Evolutionary conservation across 2,888 invertebrate species (phyloP).

Genomic region (Scaptomyza flava): DNA sequence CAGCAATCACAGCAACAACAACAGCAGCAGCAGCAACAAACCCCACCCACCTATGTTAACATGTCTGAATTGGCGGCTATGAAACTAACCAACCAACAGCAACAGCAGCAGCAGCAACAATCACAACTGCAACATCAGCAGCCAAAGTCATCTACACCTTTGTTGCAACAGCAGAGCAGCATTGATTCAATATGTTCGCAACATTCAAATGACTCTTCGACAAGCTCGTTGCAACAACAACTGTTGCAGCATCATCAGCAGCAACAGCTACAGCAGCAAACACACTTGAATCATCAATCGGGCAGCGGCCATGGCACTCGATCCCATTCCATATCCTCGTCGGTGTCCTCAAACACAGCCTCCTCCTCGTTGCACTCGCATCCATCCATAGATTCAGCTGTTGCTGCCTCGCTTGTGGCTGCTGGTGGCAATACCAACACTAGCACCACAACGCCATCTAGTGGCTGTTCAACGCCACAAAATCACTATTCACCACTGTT

Average conservation of each 20-base stretch:
- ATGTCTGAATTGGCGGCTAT: slow-evolving; percentile 95
- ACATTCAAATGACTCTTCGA: slow-evolving; percentile 82
- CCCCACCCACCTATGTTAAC: slow-evolving; percentile 94
- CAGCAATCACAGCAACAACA: slow-evolving; percentile 58
- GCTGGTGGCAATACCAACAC: slow-evolving; percentile 57
- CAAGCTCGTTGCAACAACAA: slow-evolving; percentile 66
- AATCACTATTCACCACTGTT: slow-evolving; percentile 84
- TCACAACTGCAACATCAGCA: slow-evolving; percentile 52
- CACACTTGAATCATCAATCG: slow-evolving; percentile 50
- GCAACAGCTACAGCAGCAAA: slow-evolving; percentile 46
- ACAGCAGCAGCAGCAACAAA: slow-evolving; percentile 67
- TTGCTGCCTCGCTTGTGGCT: slow-evolving; percentile 78
- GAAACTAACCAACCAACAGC: slow-evolving; percentile 87
- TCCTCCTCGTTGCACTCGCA: slow-evolving; percentile 82
- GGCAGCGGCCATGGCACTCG: slow-evolving; percentile 66
- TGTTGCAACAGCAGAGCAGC: slow-evolving; percentile 85
- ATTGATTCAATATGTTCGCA: slow-evolving; percentile 84
- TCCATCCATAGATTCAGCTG: slow-evolving; percentile 82
- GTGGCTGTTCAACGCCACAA: slow-evolving; percentile 84
- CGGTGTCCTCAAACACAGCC: slow-evolving; percentile 78
- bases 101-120: slow-evolving; percentile 63
- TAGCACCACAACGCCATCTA: slow-evolving; percentile 80
- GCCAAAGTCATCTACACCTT: slow-evolving; percentile 73
- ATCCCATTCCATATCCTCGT: slow-evolving; percentile 80
- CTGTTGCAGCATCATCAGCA: slow-evolving; percentile 52